These are phyloP conservation scores for Coreoperca whiteheadi DNA, from an alignment of 2,113 vertebrate species.

Conservation along the genomic window DNA sequence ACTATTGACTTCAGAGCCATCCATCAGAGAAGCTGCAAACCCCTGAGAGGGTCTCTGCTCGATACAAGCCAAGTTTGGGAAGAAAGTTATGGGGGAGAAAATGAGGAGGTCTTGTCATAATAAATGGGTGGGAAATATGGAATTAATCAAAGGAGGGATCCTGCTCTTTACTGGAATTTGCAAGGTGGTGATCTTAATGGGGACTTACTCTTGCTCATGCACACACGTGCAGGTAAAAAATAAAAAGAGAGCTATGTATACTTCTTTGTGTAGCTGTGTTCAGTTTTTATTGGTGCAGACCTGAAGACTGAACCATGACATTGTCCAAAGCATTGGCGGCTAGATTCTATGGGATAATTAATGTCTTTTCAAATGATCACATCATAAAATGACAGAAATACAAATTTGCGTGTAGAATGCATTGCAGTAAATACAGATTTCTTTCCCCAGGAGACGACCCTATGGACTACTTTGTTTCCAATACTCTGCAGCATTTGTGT, in stretches of 20 bases:
- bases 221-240: not conserved
- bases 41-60: slow-evolving; percentile 54
- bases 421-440: not conserved
- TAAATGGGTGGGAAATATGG: slow-evolving; percentile 65
- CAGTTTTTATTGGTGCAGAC: not conserved
- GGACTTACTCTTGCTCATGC: slow-evolving; percentile 55
- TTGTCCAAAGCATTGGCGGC: too few species aligned
- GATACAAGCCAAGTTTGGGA: slow-evolving; percentile 56
- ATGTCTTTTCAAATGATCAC: not conserved
- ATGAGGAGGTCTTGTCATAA: slow-evolving; percentile 61
- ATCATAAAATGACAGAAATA: slow-evolving; percentile 11
- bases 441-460: not conserved
- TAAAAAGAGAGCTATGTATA: not conserved
- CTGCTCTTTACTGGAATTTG: slow-evolving; percentile 55
- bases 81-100: slow-evolving; percentile 57
- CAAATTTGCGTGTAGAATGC: not conserved
- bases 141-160: slow-evolving; percentile 70
- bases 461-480: slow-evolving; percentile 11
- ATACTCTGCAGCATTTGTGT: slow-evolving; percentile 31
- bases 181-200: slow-evolving; percentile 53
- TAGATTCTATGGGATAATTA: not conserved
- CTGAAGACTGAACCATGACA: not conserved
- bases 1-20: slow-evolving; percentile 66
- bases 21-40: slow-evolving; percentile 70
- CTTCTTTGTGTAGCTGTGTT: too few species aligned